Base-by-base conservation (phyloP, 2,888 invertebrate genomes). In the Pasiphila rectangulata region DNA sequence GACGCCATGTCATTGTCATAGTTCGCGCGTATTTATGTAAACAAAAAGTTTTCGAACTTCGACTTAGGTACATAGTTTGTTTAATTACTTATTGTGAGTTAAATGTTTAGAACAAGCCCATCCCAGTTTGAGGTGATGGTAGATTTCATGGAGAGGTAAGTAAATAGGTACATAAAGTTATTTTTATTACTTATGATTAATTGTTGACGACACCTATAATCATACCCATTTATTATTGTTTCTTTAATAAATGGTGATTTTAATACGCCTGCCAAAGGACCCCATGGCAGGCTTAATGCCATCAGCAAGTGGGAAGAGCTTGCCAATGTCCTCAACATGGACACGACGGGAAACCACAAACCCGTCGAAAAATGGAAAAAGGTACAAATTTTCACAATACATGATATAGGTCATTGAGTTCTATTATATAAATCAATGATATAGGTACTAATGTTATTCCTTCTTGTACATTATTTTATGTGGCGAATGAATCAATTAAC, bases 131-230 rank as follows among this genome's bases (percentile, higher is more conserved):
- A 32, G n/a, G 16, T 32, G 2, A 32, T 32, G 7, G 32, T 32
- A 6, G 32, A 32, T 9, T 32, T 32, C 19, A 32, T 32, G 32
- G 17, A 32, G 9, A 32, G 32, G 32, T 32, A 32, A 32, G 17
- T 19, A 3, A 19, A 19, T 17, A 19, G 1, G n/a, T n/a, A n/a
- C n/a, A n/a, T 3, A 9, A 19, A 17, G 4, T 9, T 2, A 2
- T 25, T 9, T 25, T 10, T 4, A 25, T 4, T 9, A 25, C 25
- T 9, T 25, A 10, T 25, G 9, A 5, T 9, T 6, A 9, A 25
- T 10, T 25, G 2, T n/a, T n/a, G n/a, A n/a, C n/a, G n/a, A n/a
- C n/a, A n/a, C n/a, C n/a, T n/a, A n/a, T 25, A 12, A 3, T 10
- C 3, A 6, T 25, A 10, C 5, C 2, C 4, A 10, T 3, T 3